Conservation (phyloP, 2,113 vertebrate species). For the Hemicordylus capensis region DNA sequence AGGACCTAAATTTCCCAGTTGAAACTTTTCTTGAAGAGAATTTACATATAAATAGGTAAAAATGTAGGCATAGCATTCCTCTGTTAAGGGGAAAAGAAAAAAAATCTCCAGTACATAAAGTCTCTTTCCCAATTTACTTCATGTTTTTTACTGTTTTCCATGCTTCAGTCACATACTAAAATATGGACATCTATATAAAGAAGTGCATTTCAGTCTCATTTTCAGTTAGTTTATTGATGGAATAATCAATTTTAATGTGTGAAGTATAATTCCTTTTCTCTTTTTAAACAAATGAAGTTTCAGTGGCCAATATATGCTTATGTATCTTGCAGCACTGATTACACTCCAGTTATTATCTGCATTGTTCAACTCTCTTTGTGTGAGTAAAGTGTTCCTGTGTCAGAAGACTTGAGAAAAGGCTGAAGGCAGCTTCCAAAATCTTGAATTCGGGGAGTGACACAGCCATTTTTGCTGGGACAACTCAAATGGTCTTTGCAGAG, state of each 20-base stretch:
- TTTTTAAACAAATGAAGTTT: constrained; percentile 63
- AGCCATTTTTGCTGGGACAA: background rate
- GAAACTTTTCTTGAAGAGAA: constrained; percentile 54
- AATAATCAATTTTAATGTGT: constrained; percentile 74
- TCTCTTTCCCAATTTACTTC: constrained; percentile 18
- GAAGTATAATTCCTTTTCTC: constrained; percentile 59
- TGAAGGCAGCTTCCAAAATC: fast-evolving
- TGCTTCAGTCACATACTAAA: constrained; percentile 34
- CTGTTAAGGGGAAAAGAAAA: constrained; percentile 32
- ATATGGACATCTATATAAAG: constrained; percentile 32
- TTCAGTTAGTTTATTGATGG: constrained; percentile 80
- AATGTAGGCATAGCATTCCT: constrained; percentile 8
- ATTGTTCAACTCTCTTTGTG: constrained; percentile 24
- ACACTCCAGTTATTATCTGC: constrained; percentile 15
- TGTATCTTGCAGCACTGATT: constrained; percentile 32
- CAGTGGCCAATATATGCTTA: background rate
- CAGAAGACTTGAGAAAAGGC: background rate
- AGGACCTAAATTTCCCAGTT: background rate
- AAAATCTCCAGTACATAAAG: background rate
- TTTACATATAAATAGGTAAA: constrained; percentile 81
- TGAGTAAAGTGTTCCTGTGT: background rate
- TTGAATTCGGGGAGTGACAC: fast-evolving
- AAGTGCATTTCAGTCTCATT: constrained; percentile 63
- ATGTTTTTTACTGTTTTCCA: constrained; percentile 60
- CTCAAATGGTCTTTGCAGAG: background rate